Evolutionary conservation across 2,113 vertebrate genomes (phyloP).

Genomic region (Propithecus coquereli): DNA sequence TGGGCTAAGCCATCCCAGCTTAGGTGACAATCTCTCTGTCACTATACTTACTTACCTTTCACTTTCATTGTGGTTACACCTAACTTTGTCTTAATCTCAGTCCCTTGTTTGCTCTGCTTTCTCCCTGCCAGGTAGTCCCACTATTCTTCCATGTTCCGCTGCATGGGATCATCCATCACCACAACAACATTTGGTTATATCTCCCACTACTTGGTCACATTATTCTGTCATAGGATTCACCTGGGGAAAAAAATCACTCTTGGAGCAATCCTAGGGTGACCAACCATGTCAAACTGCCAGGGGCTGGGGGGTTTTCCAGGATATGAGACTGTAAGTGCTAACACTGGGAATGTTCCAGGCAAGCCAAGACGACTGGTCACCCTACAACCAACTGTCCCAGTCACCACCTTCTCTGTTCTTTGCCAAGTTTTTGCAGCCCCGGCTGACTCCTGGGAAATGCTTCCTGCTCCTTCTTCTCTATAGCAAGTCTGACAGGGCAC

Average conservation of each 20-base stretch:
- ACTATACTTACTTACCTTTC: background rate
- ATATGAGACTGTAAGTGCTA: fast-evolving
- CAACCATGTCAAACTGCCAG: background rate
- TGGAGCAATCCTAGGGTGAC: background rate
- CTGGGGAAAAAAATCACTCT: background rate
- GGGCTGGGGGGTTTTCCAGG: too few relatives aligned
- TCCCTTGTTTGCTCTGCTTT: background rate
- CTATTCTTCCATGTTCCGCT: fast-evolving
- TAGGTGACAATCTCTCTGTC: background rate
- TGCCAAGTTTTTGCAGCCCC: fast-evolving
- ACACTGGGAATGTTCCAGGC: background rate
- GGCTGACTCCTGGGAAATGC: background rate
- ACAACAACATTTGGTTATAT: background rate
- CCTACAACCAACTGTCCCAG: too few relatives aligned
- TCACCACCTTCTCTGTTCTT: background rate
- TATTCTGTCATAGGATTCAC: background rate
- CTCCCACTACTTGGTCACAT: background rate
- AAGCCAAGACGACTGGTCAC: background rate
- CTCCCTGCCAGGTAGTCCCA: background rate
- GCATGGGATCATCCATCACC: background rate
- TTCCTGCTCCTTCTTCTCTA: background rate
- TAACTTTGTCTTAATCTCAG: too few relatives aligned
- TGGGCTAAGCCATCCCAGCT: background rate
- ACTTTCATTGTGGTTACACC: background rate
- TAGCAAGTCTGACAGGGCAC: fast-evolving